These are phyloP conservation scores for Clamator glandarius DNA, from an alignment of 2,797 vertebrate species.

Conservation along the genomic window DNA sequence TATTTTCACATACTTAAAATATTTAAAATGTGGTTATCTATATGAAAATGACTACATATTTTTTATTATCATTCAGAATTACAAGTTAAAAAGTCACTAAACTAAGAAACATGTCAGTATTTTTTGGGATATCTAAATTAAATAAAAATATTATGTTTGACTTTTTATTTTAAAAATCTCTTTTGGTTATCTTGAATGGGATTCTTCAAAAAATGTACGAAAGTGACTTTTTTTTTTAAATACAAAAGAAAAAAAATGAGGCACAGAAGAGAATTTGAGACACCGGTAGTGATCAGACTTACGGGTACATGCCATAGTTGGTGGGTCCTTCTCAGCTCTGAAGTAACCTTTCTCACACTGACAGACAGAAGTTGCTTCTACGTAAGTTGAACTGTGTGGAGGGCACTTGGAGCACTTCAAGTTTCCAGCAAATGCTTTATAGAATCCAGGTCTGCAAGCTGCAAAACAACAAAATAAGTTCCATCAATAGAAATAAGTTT, in stretches of 20 bases:
- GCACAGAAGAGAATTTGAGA: background rate
- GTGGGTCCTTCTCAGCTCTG: slow-evolving; percentile 92
- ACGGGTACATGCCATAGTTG: slow-evolving; percentile 97
- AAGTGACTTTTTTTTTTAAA: background rate
- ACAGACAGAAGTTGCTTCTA: slow-evolving; percentile 87
- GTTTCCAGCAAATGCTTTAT: slow-evolving; percentile 94
- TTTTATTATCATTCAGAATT: background rate
- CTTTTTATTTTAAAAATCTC: background rate
- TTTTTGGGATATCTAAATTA: background rate
- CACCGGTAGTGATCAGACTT: slow-evolving; percentile 73
- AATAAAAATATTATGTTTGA: background rate
- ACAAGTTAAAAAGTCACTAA: background rate
- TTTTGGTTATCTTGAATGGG: background rate
- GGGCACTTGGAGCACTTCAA: slow-evolving; percentile 95
- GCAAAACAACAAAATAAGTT: slow-evolving; percentile 46
- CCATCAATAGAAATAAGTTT: background rate
- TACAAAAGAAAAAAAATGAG: background rate
- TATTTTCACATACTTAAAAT: background rate
- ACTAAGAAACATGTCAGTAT: background rate
- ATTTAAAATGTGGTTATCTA: background rate
- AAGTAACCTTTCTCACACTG: slow-evolving; percentile 92
- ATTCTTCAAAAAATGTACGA: background rate
- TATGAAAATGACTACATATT: background rate
- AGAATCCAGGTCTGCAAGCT: slow-evolving; percentile 94
- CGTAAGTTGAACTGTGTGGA: slow-evolving; percentile 89